phyloP scores from a whole-genome alignment of 2,797 vertebrate genomes.

The Onychomys leucogaster region DNA sequence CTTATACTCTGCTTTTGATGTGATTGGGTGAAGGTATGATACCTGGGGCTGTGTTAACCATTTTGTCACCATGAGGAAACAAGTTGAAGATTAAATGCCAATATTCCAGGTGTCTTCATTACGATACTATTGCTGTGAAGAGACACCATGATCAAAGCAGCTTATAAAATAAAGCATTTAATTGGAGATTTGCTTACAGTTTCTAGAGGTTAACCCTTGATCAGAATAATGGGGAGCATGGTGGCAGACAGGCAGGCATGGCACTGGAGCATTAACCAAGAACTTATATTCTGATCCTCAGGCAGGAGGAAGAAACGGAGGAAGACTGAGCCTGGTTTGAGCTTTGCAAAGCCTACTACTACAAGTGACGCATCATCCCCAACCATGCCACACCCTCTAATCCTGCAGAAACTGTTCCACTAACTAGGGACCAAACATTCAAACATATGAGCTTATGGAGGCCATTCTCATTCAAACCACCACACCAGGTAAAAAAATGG shows the following conservation, averaged over 20 bases:
- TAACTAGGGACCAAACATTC: neutral
- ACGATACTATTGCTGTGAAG: neutral
- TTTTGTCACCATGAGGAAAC: slow-evolving; percentile 45
- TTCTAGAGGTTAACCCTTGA: neutral
- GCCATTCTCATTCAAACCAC: neutral
- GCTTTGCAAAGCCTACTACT: neutral
- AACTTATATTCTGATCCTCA: neutral
- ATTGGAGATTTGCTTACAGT: neutral
- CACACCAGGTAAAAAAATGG: neutral
- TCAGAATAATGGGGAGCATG: no score
- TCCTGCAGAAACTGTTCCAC: neutral
- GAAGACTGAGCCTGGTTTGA: neutral
- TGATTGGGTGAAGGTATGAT: neutral
- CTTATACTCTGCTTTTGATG: neutral
- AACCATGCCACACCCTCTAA: neutral
- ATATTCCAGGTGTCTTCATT: neutral
- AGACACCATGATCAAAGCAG: neutral
- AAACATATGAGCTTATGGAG: neutral
- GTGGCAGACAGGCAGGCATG: neutral
- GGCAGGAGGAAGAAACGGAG: no score
- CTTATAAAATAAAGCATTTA: neutral
- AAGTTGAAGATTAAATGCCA: slow-evolving; percentile 24
- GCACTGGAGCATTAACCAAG: neutral
- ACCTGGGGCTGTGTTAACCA: neutral
- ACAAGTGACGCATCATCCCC: neutral